Percentiles rank a stretch among this genome's conserved stretches.
phyloP scores from a whole-genome alignment of 2,113 vertebrate species.

The Ginglymostoma cirratum region DNA sequence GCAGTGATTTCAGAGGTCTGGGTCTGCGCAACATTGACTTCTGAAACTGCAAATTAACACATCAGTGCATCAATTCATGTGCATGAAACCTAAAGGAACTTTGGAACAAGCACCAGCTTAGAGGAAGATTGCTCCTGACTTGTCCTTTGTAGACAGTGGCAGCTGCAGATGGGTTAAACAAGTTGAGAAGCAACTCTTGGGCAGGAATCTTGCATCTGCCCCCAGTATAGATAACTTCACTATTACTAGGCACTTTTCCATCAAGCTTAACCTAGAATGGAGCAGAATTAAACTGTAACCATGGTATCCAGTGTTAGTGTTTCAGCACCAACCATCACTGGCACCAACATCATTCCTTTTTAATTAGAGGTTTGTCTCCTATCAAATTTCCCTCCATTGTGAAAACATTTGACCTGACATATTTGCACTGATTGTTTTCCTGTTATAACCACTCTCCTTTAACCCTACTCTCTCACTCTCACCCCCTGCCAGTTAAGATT shows the following conservation, averaged over 20 bases:
- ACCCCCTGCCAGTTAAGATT: background rate
- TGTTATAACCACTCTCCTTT: background rate
- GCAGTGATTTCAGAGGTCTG: too few relatives aligned
- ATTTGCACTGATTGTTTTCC: background rate
- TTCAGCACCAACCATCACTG: background rate
- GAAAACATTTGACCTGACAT: background rate
- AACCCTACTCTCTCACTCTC: background rate
- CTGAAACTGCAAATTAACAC: too few relatives aligned
- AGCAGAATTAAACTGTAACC: background rate
- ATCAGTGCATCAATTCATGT: too few relatives aligned
- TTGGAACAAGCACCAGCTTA: too few relatives aligned
- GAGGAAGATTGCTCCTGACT: background rate
- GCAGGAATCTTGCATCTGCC: background rate
- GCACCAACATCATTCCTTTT: background rate
- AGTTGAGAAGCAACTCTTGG: background rate
- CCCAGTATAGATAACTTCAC: background rate
- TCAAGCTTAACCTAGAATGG: background rate
- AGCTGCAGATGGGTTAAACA: background rate
- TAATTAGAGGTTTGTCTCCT: background rate
- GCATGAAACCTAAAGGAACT: too few relatives aligned
- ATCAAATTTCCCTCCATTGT: background rate
- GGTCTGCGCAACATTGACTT: too few relatives aligned
- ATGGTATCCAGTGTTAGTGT: background rate
- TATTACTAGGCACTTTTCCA: background rate
- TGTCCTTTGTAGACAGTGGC: background rate